Evolutionary conservation across 2,888 invertebrate species (phyloP).

Genomic region (Caenorhabditis drosophilae): DNA sequence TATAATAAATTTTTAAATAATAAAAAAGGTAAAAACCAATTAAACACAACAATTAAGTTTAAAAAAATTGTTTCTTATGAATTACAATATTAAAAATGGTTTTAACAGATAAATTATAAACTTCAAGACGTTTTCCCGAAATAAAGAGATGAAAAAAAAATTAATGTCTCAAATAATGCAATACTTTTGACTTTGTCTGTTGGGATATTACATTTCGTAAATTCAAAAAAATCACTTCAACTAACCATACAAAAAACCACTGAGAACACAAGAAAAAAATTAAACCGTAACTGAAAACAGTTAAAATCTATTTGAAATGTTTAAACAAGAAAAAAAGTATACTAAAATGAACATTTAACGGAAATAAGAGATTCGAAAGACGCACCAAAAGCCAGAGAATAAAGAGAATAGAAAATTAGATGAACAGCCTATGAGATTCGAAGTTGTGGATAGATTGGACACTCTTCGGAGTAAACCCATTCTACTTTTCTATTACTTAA

Average conservation of each 20-base stretch:
- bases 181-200: no score
- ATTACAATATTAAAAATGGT: not conserved
- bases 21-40: no score
- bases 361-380: conserved; percentile 2
- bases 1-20: no score
- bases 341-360: not conserved
- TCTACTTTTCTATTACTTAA: conserved; percentile 1
- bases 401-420: conserved; percentile 1
- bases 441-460: conserved; percentile 16
- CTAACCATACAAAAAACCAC: not conserved
- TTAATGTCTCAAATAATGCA: no score
- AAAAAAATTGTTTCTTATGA: not conserved
- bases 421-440: not conserved
- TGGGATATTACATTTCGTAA: no score
- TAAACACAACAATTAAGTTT: not conserved
- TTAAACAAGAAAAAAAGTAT: not conserved
- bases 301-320: no score
- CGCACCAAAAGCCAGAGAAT: conserved; percentile 1
- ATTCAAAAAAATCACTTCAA: no score
- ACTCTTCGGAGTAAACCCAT: conserved; percentile 9
- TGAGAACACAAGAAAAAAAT: not conserved
- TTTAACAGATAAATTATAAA: not conserved
- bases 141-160: not conserved
- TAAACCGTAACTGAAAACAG: no score
- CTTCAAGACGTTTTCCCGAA: not conserved